Evolutionary conservation across 2,797 vertebrate species (phyloP), one percentile per base, ranked within the genome.

Genomic region (Oreortyx pictus): DNA sequence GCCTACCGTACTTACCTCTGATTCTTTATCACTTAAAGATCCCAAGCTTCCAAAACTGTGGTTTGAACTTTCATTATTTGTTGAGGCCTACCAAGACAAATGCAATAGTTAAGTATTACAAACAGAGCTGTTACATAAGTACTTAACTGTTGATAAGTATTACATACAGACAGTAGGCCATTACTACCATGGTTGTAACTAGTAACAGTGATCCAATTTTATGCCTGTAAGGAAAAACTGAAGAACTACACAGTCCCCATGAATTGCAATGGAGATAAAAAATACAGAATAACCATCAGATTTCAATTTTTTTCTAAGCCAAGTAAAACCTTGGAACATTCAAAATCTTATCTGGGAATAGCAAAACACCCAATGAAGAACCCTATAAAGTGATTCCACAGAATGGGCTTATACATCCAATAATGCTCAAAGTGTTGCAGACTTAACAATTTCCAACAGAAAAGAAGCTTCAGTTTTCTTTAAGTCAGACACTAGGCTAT

Each of bases 21-120:
- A 99, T 97, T 99, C 99, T 96, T 99, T 99, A 97, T 99, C 99
- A 82, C 99, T 99, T 91, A 99, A 98, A 90, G 99, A 99, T 96
- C 99, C 99, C 96, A 99, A 98, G 92, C 99, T 99, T 97, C 99
- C 99, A 71, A 99, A 99, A 97, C 99, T 99, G 97, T 99, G 99
- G 98, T 99, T 99, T 61, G 99, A 99, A 91, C 99, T 99, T 97
- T 99, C 99, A 82, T 99, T 99, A 97, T 99, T 99, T 97, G 99
- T 98, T 97, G 99, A 98, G 90, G 99, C 99, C 99, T 99, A 97
- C 77, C 88, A 83, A 97, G 62, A 96, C 52, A 91, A 96, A 94
- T 37, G 82, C 91, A 93, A 93, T 19, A 86, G 11, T 49, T 54
- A 73, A 78, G 39, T 4, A 59, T 89, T 68, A 88, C 14, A 80